Evolutionary conservation across 2,113 vertebrate species (phyloP).

Genomic region (Zingel zingel): DNA sequence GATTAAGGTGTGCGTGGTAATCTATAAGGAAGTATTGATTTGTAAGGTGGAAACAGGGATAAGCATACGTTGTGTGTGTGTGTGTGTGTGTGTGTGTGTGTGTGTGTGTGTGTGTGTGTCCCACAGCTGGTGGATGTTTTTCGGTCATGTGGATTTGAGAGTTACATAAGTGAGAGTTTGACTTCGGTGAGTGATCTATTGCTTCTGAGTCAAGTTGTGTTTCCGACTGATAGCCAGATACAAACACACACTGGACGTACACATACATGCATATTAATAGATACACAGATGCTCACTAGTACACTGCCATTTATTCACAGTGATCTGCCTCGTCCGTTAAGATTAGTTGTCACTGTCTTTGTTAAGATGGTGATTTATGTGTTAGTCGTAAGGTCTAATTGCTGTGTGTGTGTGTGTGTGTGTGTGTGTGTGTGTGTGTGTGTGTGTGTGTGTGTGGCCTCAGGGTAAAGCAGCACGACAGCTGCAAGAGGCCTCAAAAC

Average conservation of each 20-base stretch:
- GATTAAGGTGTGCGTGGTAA: slow-evolving; percentile 73
- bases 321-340: slow-evolving; percentile 56
- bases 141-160: slow-evolving; percentile 20
- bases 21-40: slow-evolving; percentile 70
- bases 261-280: slow-evolving; percentile 32
- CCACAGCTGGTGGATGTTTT: too few relatives aligned
- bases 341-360: slow-evolving; percentile 78
- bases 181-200: slow-evolving; percentile 39
- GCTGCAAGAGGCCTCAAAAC: slow-evolving; percentile 69
- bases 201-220: slow-evolving; percentile 36
- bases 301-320: slow-evolving; percentile 32
- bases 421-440: slow-evolving; percentile 36
- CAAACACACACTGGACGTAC: background rate
- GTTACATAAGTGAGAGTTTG: slow-evolving; percentile 45
- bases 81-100: slow-evolving; percentile 24
- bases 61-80: slow-evolving; percentile 37
- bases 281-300: slow-evolving; percentile 59
- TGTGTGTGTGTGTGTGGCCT: slow-evolving; percentile 54
- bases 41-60: slow-evolving; percentile 66
- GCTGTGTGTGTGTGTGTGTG: slow-evolving; percentile 42
- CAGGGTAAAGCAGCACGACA: slow-evolving; percentile 67
- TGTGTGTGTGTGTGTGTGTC: slow-evolving; percentile 12
- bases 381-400: slow-evolving; percentile 54
- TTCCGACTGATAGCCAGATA: slow-evolving; percentile 13
- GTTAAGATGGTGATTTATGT: slow-evolving; percentile 81